Evolutionary conservation across 2,888 invertebrate species (phyloP).

Genomic region (Ormyrus thymus): DNA sequence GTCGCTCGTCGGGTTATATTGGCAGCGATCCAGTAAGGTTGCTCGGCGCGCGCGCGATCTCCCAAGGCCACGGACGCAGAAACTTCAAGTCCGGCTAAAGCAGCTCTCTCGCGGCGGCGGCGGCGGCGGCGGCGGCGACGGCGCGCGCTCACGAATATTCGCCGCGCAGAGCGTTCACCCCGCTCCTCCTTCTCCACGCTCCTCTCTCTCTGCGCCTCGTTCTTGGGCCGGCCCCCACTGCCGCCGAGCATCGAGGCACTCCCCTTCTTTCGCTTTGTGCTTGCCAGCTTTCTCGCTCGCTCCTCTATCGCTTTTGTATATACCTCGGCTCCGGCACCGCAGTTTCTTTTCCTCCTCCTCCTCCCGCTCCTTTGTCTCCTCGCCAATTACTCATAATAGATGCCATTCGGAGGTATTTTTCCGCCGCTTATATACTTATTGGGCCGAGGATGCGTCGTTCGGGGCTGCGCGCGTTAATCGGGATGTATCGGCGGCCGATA

Average conservation of each 20-base stretch:
- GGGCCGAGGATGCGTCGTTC: neutral
- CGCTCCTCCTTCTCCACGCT: slow-evolving; percentile 22
- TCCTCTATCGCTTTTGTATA: neutral
- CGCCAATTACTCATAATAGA: slow-evolving; percentile 27
- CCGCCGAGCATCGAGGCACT: too few species aligned
- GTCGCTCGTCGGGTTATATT: slow-evolving; percentile 61
- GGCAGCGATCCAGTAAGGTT: slow-evolving; percentile 64
- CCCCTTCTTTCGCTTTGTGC: slow-evolving; percentile 13
- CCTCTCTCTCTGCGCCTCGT: neutral
- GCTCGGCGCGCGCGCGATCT: slow-evolving; percentile 18
- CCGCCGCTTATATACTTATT: slow-evolving; percentile 22
- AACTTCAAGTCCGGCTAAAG: slow-evolving; percentile 8
- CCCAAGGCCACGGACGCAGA: slow-evolving; percentile 51
- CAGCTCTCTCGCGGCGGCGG: too few species aligned
- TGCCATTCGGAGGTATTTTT: slow-evolving; percentile 18
- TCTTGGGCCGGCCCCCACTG: too few species aligned
- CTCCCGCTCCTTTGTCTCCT: slow-evolving; percentile 26
- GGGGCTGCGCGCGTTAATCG: neutral
- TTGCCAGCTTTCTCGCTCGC: neutral
- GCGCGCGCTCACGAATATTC: slow-evolving; percentile 56
- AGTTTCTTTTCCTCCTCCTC: neutral
- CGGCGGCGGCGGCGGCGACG: slow-evolving; percentile 4
- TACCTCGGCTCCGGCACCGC: neutral
- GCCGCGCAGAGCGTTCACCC: slow-evolving; percentile 54
- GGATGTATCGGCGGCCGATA: neutral